Evolutionary conservation across 1,140 invertebrate species (phyloP).

Genomic region (Ceratoteleas bidentatus): DNA sequence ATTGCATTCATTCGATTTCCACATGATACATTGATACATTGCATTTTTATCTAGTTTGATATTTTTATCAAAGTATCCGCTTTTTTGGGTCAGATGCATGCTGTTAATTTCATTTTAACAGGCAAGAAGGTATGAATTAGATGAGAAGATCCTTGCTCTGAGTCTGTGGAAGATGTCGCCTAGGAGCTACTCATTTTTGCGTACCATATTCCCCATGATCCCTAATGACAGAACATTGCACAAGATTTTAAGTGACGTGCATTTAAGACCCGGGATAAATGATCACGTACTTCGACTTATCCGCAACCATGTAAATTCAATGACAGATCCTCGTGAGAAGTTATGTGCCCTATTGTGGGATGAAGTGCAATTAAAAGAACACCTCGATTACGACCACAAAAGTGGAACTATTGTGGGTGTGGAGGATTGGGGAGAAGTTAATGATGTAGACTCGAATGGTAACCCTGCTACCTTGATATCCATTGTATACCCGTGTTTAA

Average conservation of each 20-base stretch:
- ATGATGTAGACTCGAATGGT: neutral
- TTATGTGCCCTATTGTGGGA: conserved; percentile 20
- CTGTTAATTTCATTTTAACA: conserved; percentile 2
- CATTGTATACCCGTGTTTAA: no score
- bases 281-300: neutral
- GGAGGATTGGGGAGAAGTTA: conserved; percentile 18
- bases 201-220: conserved; percentile 1
- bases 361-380: conserved; percentile 6
- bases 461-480: no score
- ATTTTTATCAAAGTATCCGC: conserved; percentile 4
- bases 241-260: neutral
- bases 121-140: conserved; percentile 4
- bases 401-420: conserved; percentile 11
- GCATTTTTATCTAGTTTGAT: conserved; percentile 1
- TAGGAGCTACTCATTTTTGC: conserved; percentile 3
- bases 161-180: conserved; percentile 19
- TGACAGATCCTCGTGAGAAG: conserved; percentile 15
- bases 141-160: conserved; percentile 20
- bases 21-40: neutral
- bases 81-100: conserved; percentile 3
- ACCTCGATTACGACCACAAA: neutral
- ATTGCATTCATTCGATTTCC: conserved; percentile 2
- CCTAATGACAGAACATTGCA: conserved; percentile 6
- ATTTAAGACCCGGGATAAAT: conserved; percentile 11
- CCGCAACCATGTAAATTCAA: neutral